Evolutionary conservation across 2,888 invertebrate species (phyloP), one percentile per base, ranked within the genome.

Genomic region (Microchrysa polita): DNA sequence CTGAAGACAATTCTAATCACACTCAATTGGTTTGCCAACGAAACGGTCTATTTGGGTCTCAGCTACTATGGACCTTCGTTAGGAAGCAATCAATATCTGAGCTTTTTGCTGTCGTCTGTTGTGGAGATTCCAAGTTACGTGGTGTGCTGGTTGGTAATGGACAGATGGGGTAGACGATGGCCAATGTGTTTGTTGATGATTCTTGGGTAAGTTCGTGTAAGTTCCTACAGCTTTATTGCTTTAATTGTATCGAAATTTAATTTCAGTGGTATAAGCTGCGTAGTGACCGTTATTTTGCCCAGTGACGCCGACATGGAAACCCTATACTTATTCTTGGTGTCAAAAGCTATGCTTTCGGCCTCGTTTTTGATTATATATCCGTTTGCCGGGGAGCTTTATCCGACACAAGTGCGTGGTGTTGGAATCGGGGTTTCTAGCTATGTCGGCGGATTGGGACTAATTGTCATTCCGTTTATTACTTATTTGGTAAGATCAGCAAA

Each of bases 371-470:
- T 95, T 76, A 94, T 96, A 79, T 96, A 96, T 83, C 95, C 96
- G 0, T 96, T 96, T 83, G 95, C 95, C 78, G 94, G 94, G 10
- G 96, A 96, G 86, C 83, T 96, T 22, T 96, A 96, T 84, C 96
- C 96, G 1, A 96, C 96, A 1, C 93, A 94, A 82, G 87, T 95
- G 60, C 88, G 96, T 79, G 96, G 96, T 1, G 87, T 96, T 73
- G 96, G 96, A 16, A 95, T 96, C 78, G 96, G 96, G 61, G 92
- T 94, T 72, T 95, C 95, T 1, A 94, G 95, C 16, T 96, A 96
- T 82, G 92, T 96, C 78, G 95, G 94, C 69, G 96, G 96, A 71
- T 86, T 95, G 76, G 96, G 96, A 52, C 87, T 96, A 60, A 93
- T 95, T 77, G 90, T 95, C 73, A 96, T 96, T 82, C 96, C 96